Conservation (phyloP, 2,797 vertebrate species). For the Eospalax fontanierii region DNA sequence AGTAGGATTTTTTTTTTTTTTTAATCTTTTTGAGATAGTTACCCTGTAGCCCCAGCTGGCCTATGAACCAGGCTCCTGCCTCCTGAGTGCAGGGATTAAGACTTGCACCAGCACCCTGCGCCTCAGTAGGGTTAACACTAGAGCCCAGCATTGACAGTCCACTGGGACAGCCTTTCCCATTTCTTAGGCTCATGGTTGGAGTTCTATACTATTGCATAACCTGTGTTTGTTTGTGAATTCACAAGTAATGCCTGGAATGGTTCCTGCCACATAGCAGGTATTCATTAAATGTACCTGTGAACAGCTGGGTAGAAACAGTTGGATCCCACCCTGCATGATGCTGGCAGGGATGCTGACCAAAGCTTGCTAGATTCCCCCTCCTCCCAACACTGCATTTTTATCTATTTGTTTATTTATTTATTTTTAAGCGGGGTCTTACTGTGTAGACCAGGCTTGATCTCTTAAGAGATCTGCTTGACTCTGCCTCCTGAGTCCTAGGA, state of each 20-base stretch:
- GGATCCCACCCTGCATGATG: neutral
- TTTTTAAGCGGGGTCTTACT: neutral
- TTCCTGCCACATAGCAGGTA: neutral
- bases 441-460: neutral
- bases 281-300: neutral
- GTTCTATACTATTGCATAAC: too few species aligned
- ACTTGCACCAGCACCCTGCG: too few species aligned
- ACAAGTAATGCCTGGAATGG: neutral
- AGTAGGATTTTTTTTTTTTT: too few species aligned
- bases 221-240: neutral
- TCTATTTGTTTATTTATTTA: neutral
- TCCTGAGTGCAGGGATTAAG: too few species aligned
- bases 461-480: neutral
- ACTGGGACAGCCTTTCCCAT: too few species aligned
- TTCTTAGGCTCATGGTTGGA: too few species aligned
- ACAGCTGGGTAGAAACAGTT: neutral
- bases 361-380: neutral
- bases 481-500: too few species aligned
- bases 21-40: too few species aligned
- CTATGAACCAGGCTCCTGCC: too few species aligned
- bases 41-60: too few species aligned
- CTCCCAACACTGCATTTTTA: neutral
- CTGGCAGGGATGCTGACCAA: neutral
- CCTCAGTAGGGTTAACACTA: too few species aligned
- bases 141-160: too few species aligned